phyloP scores from a whole-genome alignment of 2,797 vertebrate species.

The Phrynocephalus vlangalii region DNA sequence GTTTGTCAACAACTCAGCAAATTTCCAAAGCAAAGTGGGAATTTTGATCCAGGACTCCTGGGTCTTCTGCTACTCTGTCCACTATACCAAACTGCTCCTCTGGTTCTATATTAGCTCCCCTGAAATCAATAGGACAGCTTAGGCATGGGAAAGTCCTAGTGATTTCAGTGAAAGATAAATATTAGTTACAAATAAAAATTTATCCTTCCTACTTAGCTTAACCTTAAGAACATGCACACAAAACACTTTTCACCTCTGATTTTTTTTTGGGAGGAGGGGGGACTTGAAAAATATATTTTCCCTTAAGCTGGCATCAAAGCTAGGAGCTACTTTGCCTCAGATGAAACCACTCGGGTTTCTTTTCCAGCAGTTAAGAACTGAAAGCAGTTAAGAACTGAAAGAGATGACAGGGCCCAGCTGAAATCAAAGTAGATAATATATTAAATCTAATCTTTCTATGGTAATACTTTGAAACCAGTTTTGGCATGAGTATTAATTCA shows the following conservation, averaged over 20 bases:
- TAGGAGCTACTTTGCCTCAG: background rate
- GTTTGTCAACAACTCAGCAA: too few species aligned
- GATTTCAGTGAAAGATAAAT: background rate
- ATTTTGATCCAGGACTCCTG: too few species aligned
- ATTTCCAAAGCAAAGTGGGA: too few species aligned
- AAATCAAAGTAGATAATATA: constrained; percentile 1
- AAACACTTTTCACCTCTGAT: background rate
- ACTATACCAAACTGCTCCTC: too few species aligned
- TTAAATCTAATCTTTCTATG: background rate
- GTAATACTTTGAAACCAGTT: background rate
- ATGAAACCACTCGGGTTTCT: background rate
- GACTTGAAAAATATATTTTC: background rate
- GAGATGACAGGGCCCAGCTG: background rate
- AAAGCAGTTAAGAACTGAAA: background rate
- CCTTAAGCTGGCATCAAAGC: background rate
- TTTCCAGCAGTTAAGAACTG: background rate
- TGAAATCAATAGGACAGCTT: background rate
- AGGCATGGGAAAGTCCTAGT: background rate
- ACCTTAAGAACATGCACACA: background rate
- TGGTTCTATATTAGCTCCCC: too few species aligned
- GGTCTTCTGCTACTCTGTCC: too few species aligned
- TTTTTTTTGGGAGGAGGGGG: too few species aligned
- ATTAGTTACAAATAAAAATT: background rate
- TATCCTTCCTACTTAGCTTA: background rate
- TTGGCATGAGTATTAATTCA: background rate